A percentile compares a stretch with the other conserved stretches of the same genome.
Conservation (phyloP, 1,140 invertebrate species). For the Saccostrea glomerata region DNA sequence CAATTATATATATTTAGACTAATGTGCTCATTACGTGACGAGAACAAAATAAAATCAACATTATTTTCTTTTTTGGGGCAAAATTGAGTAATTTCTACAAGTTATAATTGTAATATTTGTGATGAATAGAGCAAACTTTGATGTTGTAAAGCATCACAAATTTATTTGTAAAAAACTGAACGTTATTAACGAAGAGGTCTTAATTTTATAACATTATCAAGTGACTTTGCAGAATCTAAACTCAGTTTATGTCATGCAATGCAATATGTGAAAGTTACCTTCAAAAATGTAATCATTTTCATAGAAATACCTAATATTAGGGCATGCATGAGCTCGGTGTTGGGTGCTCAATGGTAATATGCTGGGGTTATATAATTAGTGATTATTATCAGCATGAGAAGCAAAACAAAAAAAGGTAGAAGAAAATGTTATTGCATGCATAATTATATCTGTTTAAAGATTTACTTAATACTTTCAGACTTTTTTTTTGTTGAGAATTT, state of each 20-base stretch:
- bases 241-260: not conserved
- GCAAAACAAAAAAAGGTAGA: no score
- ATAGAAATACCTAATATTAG: no score
- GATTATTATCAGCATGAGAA: no score
- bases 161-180: not conserved
- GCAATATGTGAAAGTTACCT: not conserved
- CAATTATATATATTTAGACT: constrained; percentile 3
- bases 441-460: no score
- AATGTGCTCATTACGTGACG: not conserved
- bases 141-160: not conserved
- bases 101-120: constrained; percentile 13
- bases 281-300: not conserved
- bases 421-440: no score
- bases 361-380: no score
- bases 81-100: not conserved
- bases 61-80: not conserved
- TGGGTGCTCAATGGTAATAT: no score
- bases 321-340: no score
- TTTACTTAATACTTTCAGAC: no score
- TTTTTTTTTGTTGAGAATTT: no score
- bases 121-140: not conserved
- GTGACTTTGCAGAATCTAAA: not conserved
- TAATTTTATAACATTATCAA: not conserved
- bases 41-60: not conserved
- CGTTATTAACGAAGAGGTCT: not conserved